Conservation (phyloP, 2,113 vertebrate genomes). For the Sander vitreus region DNA sequence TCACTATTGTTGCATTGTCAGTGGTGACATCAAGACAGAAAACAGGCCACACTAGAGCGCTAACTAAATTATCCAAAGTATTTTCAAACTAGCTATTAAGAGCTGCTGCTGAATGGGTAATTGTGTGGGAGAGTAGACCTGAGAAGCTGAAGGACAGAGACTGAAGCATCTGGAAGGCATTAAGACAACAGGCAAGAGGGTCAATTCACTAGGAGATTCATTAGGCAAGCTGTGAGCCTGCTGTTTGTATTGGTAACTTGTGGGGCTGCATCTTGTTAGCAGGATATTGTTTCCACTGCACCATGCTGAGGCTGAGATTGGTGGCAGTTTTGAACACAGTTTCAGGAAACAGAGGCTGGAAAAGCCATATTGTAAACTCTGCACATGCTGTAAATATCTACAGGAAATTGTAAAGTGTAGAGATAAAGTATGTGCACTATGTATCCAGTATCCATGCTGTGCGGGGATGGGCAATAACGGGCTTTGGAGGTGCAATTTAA, state of each 20-base stretch:
- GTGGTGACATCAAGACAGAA: constrained; percentile 45
- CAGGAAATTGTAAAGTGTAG: constrained; percentile 18
- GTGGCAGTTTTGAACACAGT: constrained; percentile 52
- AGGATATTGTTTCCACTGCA: constrained; percentile 46
- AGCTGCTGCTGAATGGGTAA: constrained; percentile 60
- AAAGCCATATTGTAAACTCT: constrained; percentile 29
- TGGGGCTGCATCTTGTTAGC: constrained; percentile 63
- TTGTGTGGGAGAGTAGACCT: constrained; percentile 52
- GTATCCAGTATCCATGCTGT: background rate
- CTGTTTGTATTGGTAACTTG: constrained; percentile 71
- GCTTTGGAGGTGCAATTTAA: constrained; percentile 45
- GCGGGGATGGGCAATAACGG: constrained; percentile 49
- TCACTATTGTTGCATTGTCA: constrained; percentile 38
- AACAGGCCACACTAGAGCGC: constrained; percentile 50
- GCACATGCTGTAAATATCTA: constrained; percentile 24
- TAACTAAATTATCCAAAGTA: constrained; percentile 59
- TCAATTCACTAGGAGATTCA: constrained; percentile 63
- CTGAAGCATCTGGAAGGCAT: constrained; percentile 74
- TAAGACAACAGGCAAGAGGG: constrained; percentile 68
- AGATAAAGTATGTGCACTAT: constrained; percentile 30
- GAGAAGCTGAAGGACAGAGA: constrained; percentile 63
- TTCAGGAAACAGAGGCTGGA: constrained; percentile 40
- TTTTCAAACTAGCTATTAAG: constrained; percentile 58
- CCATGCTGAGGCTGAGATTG: constrained; percentile 59
- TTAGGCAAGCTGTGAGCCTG: constrained; percentile 62